A percentile compares a stretch with the other conserved stretches of the same genome.
Evolutionary conservation across 37 sponge, comb jelly and placozoan species (phyloP).

Genomic region (Ianthella basta): DNA sequence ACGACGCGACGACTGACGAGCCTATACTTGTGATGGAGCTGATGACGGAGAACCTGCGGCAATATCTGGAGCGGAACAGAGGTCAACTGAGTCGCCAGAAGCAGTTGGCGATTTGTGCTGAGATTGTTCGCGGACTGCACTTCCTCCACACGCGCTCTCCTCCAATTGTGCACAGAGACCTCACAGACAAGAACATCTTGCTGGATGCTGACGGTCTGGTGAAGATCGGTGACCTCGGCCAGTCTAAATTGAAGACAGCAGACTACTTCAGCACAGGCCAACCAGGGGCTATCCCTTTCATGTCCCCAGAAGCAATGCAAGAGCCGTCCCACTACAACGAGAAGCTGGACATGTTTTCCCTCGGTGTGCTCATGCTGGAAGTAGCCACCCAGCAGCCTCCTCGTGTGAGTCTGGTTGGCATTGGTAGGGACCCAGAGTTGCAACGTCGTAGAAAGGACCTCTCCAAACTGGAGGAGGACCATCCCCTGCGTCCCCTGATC

Average conservation of each 20-base stretch:
- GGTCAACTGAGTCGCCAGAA: not conserved
- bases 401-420: not conserved
- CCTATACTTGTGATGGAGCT: not conserved
- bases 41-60: not conserved
- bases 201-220: not conserved
- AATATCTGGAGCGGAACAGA: not conserved
- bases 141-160: not conserved
- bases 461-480: not conserved
- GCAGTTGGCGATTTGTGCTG: not conserved
- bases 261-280: not conserved
- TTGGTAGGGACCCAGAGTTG: not conserved
- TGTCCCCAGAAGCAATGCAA: not conserved
- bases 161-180: not conserved
- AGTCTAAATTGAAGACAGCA: not conserved
- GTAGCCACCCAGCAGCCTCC: conserved; percentile 6
- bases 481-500: not conserved
- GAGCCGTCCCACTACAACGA: not conserved
- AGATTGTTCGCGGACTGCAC: not conserved
- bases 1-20: not conserved
- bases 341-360: conserved; percentile 6
- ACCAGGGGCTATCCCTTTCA: not conserved
- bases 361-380: conserved; percentile 18
- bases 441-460: not conserved
- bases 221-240: not conserved
- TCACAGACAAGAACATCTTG: not conserved